Evolutionary conservation across 2,113 vertebrate genomes (phyloP).

Genomic region (Hyaena hyaena): DNA sequence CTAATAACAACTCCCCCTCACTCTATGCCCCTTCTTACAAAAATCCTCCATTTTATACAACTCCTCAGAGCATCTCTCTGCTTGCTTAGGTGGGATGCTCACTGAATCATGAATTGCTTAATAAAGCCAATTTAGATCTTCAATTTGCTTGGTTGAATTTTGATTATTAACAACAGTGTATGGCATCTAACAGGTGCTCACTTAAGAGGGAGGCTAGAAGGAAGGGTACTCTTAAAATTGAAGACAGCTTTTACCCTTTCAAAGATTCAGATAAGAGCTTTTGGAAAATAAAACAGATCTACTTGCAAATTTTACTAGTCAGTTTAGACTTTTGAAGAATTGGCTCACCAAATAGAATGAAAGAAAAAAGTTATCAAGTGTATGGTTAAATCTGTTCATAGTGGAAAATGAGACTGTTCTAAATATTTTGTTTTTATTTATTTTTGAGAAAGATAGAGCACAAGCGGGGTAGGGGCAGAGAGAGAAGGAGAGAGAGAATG

Average conservation of each 20-base stretch:
- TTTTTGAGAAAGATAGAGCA: no score
- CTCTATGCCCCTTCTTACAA: background rate
- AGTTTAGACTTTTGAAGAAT: background rate
- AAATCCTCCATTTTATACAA: background rate
- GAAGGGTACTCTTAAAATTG: background rate
- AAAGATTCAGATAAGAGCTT: background rate
- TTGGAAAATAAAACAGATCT: background rate
- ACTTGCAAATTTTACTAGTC: background rate
- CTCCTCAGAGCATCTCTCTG: background rate
- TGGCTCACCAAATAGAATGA: background rate
- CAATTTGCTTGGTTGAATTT: background rate
- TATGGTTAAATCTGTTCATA: background rate
- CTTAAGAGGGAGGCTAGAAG: background rate
- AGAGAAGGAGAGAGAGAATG: no score
- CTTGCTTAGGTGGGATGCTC: background rate
- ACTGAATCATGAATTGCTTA: background rate
- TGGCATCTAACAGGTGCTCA: background rate
- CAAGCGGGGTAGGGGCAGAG: no score
- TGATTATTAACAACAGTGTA: background rate
- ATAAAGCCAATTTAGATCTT: background rate
- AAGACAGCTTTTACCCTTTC: background rate
- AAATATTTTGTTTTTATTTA: no score
- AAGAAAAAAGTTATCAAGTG: background rate
- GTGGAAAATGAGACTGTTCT: background rate
- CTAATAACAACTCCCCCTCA: background rate